A percentile compares a stretch with the other conserved stretches of the same genome.
Conservation (phyloP, 2,888 invertebrate genomes). For the Pachliopta kotzebuea region DNA sequence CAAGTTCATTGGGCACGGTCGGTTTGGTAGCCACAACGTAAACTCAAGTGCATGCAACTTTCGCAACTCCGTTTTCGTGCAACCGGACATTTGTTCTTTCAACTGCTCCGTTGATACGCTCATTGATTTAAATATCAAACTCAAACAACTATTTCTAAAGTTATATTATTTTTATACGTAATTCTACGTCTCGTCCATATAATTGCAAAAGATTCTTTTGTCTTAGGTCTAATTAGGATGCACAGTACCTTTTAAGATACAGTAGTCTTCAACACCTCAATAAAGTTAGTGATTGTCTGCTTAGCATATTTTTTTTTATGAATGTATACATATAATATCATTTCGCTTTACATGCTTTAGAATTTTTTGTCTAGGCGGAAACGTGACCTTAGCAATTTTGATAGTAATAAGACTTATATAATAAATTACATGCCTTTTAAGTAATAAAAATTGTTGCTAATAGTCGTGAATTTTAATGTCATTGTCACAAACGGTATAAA, state of each 20-base stretch:
- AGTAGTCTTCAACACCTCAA: too few relatives aligned
- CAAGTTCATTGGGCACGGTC: slow-evolving; percentile 49
- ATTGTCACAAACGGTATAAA: neutral
- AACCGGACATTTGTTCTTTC: slow-evolving; percentile 23
- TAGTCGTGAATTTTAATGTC: neutral
- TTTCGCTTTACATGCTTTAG: neutral
- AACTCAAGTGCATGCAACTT: slow-evolving; percentile 26
- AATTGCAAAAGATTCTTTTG: too few relatives aligned
- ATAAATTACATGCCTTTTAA: neutral
- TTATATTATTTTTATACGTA: too few relatives aligned
- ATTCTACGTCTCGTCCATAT: too few relatives aligned
- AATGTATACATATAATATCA: too few relatives aligned
- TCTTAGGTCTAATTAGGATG: too few relatives aligned
- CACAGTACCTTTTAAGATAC: too few relatives aligned
- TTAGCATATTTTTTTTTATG: too few relatives aligned
- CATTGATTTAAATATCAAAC: slow-evolving; percentile 6
- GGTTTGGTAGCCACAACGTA: slow-evolving; percentile 32
- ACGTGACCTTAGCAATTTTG: neutral
- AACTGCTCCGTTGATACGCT: slow-evolving; percentile 11
- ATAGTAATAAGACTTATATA: neutral
- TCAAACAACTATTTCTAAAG: too few relatives aligned
- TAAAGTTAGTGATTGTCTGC: too few relatives aligned
- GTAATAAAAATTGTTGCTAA: too few relatives aligned
- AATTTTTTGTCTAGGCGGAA: neutral
- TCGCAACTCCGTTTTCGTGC: slow-evolving; percentile 31